A percentile compares a stretch with the other conserved stretches of the same genome.
These are phyloP conservation scores for Eriosoma lanigerum DNA, from an alignment of 1,140 invertebrate species.

Conservation along the genomic window DNA sequence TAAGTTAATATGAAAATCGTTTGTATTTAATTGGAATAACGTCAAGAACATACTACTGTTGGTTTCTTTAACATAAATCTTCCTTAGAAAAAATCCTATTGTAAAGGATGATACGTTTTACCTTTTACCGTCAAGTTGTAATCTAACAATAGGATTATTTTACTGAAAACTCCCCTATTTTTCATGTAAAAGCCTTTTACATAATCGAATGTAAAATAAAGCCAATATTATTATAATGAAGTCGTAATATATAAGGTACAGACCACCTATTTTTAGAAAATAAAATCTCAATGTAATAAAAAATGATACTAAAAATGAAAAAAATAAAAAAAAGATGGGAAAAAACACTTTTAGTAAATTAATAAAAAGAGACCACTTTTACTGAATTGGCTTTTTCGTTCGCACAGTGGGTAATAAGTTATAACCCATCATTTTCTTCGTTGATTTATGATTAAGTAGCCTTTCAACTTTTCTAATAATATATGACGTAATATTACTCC, in stretches of 20 bases:
- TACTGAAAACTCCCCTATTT: background rate
- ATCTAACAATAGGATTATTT: background rate
- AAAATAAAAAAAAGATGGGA: background rate
- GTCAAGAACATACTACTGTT: background rate
- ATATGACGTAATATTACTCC: background rate
- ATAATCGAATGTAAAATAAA: constrained; percentile 7
- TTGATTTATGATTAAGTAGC: constrained; percentile 1
- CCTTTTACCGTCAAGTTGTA: background rate
- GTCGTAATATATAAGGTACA: background rate
- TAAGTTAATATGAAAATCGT: background rate
- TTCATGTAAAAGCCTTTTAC: background rate
- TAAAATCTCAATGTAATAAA: background rate
- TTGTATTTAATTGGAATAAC: background rate
- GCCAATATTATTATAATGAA: constrained; percentile 12
- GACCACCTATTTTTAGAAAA: background rate
- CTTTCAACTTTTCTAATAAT: background rate
- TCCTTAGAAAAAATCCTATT: background rate
- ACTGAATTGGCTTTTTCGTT: background rate
- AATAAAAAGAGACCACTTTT: background rate
- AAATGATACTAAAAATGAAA: background rate
- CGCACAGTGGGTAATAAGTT: background rate
- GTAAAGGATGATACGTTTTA: background rate
- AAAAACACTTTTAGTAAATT: constrained; percentile 12
- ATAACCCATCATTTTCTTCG: background rate
- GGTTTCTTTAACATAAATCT: background rate